Percentiles rank a stretch among this genome's conserved stretches.
phyloP scores from a whole-genome alignment of 2,113 vertebrate species.

The Zosterops pallidus region DNA sequence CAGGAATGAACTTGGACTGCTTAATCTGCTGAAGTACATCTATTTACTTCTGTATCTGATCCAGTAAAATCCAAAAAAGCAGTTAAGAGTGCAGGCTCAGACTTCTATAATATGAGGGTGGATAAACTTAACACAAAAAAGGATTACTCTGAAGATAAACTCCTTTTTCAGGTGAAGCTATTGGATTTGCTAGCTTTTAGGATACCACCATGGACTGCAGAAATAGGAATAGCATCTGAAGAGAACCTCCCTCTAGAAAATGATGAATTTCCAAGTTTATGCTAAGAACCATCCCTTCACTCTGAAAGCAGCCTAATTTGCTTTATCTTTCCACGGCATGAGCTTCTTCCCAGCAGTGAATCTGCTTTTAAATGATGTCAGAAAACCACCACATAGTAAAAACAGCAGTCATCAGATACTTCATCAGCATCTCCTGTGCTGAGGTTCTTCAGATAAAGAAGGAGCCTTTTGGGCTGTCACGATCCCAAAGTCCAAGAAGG shows the following conservation, averaged over 20 bases:
- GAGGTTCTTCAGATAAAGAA: neutral
- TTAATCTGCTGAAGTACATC: slow-evolving; percentile 42
- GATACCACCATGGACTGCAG: neutral
- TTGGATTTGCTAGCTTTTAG: slow-evolving; percentile 19
- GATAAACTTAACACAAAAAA: slow-evolving; percentile 27
- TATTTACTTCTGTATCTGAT: slow-evolving; percentile 15
- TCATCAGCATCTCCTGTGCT: neutral
- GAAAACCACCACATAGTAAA: neutral
- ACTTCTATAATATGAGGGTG: neutral
- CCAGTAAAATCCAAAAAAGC: neutral
- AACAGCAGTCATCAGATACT: neutral
- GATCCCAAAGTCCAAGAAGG: neutral
- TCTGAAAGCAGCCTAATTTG: neutral
- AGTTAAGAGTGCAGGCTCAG: neutral
- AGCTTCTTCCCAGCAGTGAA: neutral
- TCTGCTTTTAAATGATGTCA: neutral
- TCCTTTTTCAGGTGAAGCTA: neutral
- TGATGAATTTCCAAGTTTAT: neutral
- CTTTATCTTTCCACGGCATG: neutral
- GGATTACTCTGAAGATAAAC: slow-evolving; percentile 20
- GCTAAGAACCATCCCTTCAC: neutral
- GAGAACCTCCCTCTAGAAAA: neutral
- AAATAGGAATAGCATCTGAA: neutral
- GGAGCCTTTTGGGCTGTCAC: neutral
- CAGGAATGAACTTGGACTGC: neutral